Base-by-base conservation (phyloP, 2,888 invertebrate species). In the Anoplius nigerrimus region DNA sequence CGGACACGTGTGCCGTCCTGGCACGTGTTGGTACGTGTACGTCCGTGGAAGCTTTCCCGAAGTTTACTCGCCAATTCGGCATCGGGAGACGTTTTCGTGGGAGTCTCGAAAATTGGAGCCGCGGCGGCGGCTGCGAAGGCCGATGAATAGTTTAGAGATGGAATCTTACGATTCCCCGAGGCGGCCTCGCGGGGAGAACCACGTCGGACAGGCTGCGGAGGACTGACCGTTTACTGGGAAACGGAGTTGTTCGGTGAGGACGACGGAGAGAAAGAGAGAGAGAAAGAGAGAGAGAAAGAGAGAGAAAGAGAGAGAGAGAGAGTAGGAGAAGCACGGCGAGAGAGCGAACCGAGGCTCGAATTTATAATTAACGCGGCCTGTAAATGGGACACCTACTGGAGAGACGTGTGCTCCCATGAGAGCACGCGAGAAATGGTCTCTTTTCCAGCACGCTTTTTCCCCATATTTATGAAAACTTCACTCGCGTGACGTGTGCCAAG, bases 301-400 rank as follows among this genome's bases (percentile, higher is more conserved):
- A 48, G 48, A 48, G 48, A 48, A 48, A 42, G 6, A 8, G 42
- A 42, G 42, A 42, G 42, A 42, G 42, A 42, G 42, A 42, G 13
- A 13, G 42, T 8, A 42, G 42, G 42, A 42, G 42, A 42, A 42
- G 42, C 6, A 42, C 8, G 42, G 42, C n/a, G 48, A 18, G 48
- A 48, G 48, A 16, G 63, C 21, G 63, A 27, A 69, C 75, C 79
- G 77, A 69, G 74, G 80, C 78, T 77, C 79, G 80, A 80, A 82
- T 83, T 84, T 83, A 84, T 82, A 82, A 83, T 83, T 85, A 84
- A 83, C 84, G 74, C 74, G 75, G 77, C 58, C 75, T 62, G 82
- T 81, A 84, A 85, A 84, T 80, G 83, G 84, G 80, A 84, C 82
- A 80, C 76, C 81, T 69, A 78, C 76, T 75, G 75, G 80, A 78